Base-by-base conservation (phyloP, 2,797 vertebrate species). In the Eutrigla gurnardus region DNA sequence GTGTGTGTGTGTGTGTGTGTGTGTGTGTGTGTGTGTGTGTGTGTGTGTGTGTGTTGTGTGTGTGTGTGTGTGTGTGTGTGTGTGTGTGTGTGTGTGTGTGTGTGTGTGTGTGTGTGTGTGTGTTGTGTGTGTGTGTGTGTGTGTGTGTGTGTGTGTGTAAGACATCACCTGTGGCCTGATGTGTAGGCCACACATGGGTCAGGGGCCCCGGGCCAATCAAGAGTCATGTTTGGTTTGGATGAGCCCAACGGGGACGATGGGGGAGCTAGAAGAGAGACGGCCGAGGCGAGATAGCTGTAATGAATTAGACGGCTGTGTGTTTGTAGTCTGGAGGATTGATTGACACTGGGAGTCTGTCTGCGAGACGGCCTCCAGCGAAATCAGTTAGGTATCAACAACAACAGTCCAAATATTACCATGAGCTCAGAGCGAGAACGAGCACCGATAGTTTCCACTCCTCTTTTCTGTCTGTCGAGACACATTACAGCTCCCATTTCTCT, bases 321-420 rank as follows among this genome's bases (percentile, higher is more conserved):
- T 89, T 90, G 85, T 82, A 83, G 85, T 83, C 86, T 81, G 76
- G 65, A 85, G 82, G 83, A 88, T 88, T 92, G 89, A 91, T 89
- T 89, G 91, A 91, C 91, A 90, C 78, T 49, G 57, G 67, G 84
- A 80, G 83, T 78, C 77, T 86, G 83, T 86, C 71, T 85, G 77
- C 66, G 76, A 79, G 78, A 80, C 72, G 59, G 80, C 90, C 86
- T 85, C 71, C 76, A 85, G 89, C 87, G 82, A 88, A 89, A 88
- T 89, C 86, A 83, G 83, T 84, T 84, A 83, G 83, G 84, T 77
- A 81, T 81, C 86, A 78, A 68, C 83, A 86, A 80, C 88, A 85
- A 73, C 83, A 72, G 64, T 74, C 79, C 79, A 82, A 83, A 88
- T 88, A 77, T 82, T 81, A 57, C 80, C 76, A 85, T 88, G 88